Percentiles rank a stretch among this genome's conserved stretches.
phyloP scores from a whole-genome alignment of 2,113 vertebrate species.

The Podiceps cristatus region DNA sequence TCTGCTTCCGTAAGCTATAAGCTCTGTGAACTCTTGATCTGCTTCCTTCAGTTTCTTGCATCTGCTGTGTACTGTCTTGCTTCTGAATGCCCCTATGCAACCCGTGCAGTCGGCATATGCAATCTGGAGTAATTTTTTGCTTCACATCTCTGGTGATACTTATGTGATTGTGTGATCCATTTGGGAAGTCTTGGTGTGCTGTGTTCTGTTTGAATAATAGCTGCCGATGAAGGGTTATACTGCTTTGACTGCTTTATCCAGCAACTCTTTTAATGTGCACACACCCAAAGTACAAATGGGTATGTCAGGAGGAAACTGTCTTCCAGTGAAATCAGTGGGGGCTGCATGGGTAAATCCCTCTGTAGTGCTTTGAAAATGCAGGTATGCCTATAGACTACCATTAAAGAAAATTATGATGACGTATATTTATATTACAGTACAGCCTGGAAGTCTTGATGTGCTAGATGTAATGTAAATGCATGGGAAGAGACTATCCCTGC shows the following conservation, averaged over 20 bases:
- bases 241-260: not conserved
- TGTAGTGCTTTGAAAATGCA: slow-evolving; percentile 7
- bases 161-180: not conserved
- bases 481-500: not conserved
- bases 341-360: not conserved
- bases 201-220: slow-evolving; percentile 1
- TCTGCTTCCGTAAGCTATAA: not conserved
- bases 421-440: not conserved
- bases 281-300: not conserved
- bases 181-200: not conserved
- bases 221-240: not conserved
- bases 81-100: not conserved
- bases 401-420: not conserved
- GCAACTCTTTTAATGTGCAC: not conserved
- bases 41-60: not conserved
- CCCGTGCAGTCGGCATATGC: no score
- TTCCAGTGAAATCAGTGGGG: not conserved
- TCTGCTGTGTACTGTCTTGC: not conserved
- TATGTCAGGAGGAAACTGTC: not conserved
- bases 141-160: not conserved
- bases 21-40: not conserved
- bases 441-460: slow-evolving; percentile 9
- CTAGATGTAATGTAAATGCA: not conserved
- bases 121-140: not conserved
- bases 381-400: not conserved